These are phyloP conservation scores for Cichlasoma orientale DNA, from an alignment of 2,797 vertebrate species.

Conservation along the genomic window DNA sequence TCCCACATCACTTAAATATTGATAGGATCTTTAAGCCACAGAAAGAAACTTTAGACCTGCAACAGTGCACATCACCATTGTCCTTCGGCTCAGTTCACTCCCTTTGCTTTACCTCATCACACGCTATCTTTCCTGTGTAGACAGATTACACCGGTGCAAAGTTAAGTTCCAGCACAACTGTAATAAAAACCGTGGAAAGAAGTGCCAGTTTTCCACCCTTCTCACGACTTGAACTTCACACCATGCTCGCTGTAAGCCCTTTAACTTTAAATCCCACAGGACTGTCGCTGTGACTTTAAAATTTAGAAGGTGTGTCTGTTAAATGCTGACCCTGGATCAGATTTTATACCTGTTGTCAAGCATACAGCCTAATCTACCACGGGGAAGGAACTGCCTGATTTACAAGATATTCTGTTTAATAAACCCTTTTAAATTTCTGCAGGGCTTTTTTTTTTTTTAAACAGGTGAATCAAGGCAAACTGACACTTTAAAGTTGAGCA, in stretches of 20 bases:
- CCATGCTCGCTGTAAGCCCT: conserved; percentile 1
- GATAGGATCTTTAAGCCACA: conserved; percentile 18
- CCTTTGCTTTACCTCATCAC: conserved; percentile 4
- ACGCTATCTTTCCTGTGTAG: not conserved
- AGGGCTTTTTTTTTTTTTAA: not conserved
- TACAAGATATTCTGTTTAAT: conserved; percentile 1
- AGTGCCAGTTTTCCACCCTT: conserved; percentile 18
- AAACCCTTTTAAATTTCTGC: conserved; percentile 19
- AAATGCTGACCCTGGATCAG: conserved; percentile 34
- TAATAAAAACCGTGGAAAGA: not conserved
- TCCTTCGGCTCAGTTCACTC: not conserved
- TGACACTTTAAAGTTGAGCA: conserved; percentile 46
- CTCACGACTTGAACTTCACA: conserved; percentile 20
- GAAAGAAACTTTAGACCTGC: conserved; percentile 37
- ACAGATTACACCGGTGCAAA: not conserved
- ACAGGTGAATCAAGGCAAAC: conserved; percentile 12
- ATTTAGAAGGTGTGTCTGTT: conserved; percentile 19
- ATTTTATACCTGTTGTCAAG: not conserved
- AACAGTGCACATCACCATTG: conserved; percentile 12
- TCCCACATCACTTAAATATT: conserved; percentile 64
- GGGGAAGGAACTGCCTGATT: conserved; percentile 7
- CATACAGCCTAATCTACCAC: not conserved
- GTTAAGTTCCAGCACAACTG: not conserved
- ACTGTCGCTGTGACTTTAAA: conserved; percentile 1
- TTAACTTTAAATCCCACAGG: conserved; percentile 35